Percentiles rank a stretch among this genome's conserved stretches.
Conservation (phyloP, 2,888 invertebrate species). For the Galerucella calmariensis region DNA sequence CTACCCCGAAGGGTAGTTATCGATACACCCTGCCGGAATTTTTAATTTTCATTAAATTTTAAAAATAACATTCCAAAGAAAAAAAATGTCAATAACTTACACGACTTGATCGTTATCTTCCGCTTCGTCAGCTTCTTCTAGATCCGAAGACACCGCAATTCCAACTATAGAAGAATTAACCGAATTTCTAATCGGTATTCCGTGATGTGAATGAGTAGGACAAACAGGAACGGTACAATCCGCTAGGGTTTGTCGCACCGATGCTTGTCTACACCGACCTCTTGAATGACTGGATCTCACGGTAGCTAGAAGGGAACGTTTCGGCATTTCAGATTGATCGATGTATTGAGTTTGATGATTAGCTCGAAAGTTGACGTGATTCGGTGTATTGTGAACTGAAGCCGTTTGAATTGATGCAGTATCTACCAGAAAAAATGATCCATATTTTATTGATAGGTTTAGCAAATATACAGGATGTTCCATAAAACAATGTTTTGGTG, state of each 20-base stretch:
- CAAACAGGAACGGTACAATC: conserved; percentile 65
- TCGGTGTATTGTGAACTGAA: conserved; percentile 53
- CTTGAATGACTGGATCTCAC: conserved; percentile 60
- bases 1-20: too few species aligned
- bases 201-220: conserved; percentile 55
- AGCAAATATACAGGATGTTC: too few species aligned
- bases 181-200: conserved; percentile 63
- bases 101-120: conserved; percentile 69
- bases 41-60: too few species aligned
- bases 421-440: conserved; percentile 45
- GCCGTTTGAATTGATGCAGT: conserved; percentile 58
- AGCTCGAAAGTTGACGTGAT: conserved; percentile 54
- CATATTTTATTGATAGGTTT: too few species aligned
- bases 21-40: too few species aligned
- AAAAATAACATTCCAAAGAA: too few species aligned
- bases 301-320: conserved; percentile 62
- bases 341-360: conserved; percentile 39
- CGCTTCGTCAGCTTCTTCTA: conserved; percentile 71
- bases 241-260: conserved; percentile 64
- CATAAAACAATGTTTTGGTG: too few species aligned
- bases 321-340: conserved; percentile 59
- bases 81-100: conserved; percentile 47
- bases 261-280: conserved; percentile 60
- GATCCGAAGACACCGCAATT: conserved; percentile 62
- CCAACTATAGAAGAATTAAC: conserved; percentile 61